Evolutionary conservation across 2,797 vertebrate species (phyloP).

Genomic region (Falco naumanni): DNA sequence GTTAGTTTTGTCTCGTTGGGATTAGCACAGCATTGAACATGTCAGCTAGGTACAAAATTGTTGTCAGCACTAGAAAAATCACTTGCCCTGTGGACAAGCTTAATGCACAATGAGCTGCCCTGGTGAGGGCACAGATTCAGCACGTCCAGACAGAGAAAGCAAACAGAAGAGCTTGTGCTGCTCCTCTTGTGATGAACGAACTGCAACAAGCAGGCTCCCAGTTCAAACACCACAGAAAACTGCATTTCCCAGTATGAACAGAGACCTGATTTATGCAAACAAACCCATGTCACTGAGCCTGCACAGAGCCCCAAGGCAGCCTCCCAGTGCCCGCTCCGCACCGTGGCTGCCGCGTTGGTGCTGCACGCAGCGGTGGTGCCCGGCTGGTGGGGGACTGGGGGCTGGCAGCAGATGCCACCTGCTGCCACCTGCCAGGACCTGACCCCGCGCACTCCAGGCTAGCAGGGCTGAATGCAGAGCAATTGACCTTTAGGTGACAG

Average conservation of each 20-base stretch:
- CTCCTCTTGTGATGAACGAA: background rate
- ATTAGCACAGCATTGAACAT: background rate
- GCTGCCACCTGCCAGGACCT: slow-evolving; percentile 10
- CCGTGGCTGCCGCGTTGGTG: background rate
- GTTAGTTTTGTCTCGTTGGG: background rate
- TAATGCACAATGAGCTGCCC: background rate
- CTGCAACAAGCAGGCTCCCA: accelerated
- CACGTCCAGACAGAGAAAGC: background rate
- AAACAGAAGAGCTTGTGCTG: background rate
- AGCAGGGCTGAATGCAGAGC: background rate
- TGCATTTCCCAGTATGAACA: background rate
- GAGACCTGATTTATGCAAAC: background rate
- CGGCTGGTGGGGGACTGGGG: background rate
- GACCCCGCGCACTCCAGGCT: background rate
- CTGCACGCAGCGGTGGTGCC: background rate
- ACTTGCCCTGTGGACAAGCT: slow-evolving; percentile 12
- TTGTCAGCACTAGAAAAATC: slow-evolving; percentile 30
- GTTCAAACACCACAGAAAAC: background rate
- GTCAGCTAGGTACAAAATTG: background rate
- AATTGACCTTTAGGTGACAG: slow-evolving; percentile 8
- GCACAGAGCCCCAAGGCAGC: background rate
- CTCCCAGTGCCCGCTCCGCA: background rate
- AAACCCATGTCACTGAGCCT: background rate
- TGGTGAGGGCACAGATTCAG: background rate
- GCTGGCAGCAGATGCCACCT: too few relatives aligned